Evolutionary conservation across 2,888 invertebrate species (phyloP).

Genomic region (Rotaria sp.): DNA sequence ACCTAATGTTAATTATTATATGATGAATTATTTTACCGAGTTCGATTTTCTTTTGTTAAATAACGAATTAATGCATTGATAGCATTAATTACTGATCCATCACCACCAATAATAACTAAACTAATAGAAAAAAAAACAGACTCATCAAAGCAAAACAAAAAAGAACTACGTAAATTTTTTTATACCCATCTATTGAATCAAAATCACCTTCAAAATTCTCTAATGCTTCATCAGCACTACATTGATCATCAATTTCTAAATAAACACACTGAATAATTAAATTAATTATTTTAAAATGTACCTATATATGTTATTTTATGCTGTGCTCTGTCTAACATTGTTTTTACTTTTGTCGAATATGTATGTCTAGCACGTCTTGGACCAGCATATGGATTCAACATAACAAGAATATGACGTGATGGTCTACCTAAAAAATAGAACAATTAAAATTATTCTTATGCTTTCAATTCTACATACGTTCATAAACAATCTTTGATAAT

Average conservation of each 20-base stretch:
- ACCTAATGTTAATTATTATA: too few species aligned
- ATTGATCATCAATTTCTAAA: background rate
- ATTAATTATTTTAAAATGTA: background rate
- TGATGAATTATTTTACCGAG: background rate
- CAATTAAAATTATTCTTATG: background rate
- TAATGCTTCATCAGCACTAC: background rate
- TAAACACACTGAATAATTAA: background rate
- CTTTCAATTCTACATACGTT: background rate
- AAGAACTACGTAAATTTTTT: background rate
- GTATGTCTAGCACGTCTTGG: conserved; percentile 18
- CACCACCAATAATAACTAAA: background rate
- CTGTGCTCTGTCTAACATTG: background rate
- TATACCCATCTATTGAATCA: background rate
- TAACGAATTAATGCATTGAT: background rate
- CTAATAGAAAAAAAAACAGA: background rate
- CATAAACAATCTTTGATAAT: background rate
- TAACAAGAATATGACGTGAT: conserved; percentile 17
- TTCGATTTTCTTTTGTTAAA: background rate
- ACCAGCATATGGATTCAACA: conserved; percentile 36
- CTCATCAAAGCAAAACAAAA: background rate
- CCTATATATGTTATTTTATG: background rate
- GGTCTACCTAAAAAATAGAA: background rate
- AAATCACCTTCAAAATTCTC: background rate
- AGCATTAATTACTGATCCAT: background rate
- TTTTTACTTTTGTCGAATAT: conserved; percentile 30